Evolutionary conservation across 2,797 vertebrate genomes (phyloP).

Genomic region (Poeciliopsis turneri): DNA sequence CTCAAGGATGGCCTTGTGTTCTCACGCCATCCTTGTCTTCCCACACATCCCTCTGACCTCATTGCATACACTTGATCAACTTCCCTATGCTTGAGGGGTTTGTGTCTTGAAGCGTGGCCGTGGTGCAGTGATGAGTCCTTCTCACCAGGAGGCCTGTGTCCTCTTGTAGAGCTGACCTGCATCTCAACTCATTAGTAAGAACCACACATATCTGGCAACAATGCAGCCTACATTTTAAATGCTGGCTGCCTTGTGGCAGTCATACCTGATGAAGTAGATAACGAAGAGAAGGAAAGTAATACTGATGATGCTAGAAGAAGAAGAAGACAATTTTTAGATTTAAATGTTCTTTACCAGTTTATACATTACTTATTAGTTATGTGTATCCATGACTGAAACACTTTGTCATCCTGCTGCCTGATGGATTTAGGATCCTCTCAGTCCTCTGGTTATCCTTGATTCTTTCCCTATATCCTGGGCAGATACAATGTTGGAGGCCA

Average conservation of each 20-base stretch:
- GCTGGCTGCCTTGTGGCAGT: not conserved
- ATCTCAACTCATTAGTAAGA: slow-evolving; percentile 82
- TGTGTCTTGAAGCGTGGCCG: slow-evolving; percentile 81
- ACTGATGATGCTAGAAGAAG: no score
- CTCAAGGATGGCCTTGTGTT: slow-evolving; percentile 27
- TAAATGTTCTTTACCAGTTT: no score
- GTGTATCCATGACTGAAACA: no score
- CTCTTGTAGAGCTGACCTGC: slow-evolving; percentile 77
- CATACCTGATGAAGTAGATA: not conserved
- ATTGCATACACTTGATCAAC: slow-evolving; percentile 68
- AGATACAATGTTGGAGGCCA: no score
- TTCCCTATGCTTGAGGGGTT: slow-evolving; percentile 56
- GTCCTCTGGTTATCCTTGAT: no score
- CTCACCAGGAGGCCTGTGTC: slow-evolving; percentile 77
- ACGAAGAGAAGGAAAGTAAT: no score
- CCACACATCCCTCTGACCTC: slow-evolving; percentile 65
- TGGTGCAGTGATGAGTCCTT: slow-evolving; percentile 77
- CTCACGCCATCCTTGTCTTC: slow-evolving; percentile 57
- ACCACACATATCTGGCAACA: not conserved
- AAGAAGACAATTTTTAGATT: no score
- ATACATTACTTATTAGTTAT: no score
- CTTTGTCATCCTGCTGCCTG: no score
- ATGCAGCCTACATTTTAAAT: not conserved
- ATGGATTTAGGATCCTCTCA: no score
- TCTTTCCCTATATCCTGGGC: no score